Evolutionary conservation across 2,888 invertebrate genomes (phyloP).

Genomic region (Neoitamus cyanurus): DNA sequence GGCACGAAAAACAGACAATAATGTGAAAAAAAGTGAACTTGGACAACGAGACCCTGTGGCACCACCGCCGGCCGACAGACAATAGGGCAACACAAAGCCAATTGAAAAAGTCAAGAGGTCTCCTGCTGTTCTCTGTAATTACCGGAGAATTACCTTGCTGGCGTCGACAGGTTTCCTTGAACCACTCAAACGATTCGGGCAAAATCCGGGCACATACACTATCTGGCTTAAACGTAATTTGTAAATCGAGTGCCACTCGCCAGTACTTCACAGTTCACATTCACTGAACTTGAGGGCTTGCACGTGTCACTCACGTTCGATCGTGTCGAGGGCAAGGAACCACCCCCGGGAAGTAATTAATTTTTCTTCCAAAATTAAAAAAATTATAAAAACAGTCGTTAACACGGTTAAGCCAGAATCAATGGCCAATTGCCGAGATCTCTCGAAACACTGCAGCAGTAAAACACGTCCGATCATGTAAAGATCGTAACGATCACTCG

Average conservation of each 20-base stretch:
- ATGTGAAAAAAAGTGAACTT: not conserved
- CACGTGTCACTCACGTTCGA: conserved; percentile 20
- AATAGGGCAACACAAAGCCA: not conserved
- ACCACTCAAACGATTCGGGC: not conserved
- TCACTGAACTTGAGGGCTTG: not conserved
- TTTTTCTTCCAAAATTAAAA: not conserved
- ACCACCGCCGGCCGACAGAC: not conserved
- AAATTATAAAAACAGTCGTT: not conserved
- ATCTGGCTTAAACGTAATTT: not conserved
- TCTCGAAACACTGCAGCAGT: not conserved
- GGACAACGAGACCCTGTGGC: conserved; percentile 32
- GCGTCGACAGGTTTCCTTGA: conserved; percentile 27
- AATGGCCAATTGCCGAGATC: too few species aligned
- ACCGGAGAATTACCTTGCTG: conserved; percentile 2
- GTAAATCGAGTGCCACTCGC: not conserved
- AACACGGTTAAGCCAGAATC: too few species aligned
- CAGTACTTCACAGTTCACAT: not conserved
- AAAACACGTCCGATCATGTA: not conserved
- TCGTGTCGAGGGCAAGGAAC: not conserved
- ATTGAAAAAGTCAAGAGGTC: not conserved
- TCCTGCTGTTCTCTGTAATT: not conserved
- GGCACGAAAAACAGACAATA: not conserved
- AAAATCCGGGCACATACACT: not conserved
- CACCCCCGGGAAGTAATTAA: not conserved
- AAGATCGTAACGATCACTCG: not conserved